Conservation (phyloP, 2,888 invertebrate species). For the Polydrusus cervinus region DNA sequence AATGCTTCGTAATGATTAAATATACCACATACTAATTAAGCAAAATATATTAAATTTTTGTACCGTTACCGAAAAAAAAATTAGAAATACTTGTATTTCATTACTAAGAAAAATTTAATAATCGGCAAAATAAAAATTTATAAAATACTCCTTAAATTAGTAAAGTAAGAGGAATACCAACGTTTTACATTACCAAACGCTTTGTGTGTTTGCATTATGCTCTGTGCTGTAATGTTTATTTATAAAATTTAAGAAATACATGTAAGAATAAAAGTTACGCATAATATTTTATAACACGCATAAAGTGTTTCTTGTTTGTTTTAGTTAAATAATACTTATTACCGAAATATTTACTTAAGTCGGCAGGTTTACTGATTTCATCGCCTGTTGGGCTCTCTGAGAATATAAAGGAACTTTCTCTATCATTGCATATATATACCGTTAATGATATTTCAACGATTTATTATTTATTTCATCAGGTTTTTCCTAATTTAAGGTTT, state of each 20-base stretch:
- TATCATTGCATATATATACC: background rate
- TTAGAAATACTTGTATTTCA: too few relatives aligned
- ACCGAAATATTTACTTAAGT: background rate
- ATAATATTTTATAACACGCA: background rate
- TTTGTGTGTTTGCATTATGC: background rate
- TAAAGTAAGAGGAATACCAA: too few relatives aligned
- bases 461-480: too few relatives aligned
- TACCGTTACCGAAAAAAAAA: too few relatives aligned
- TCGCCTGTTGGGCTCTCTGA: slow-evolving; percentile 21
- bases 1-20: too few relatives aligned
- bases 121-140: too few relatives aligned
- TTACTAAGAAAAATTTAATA: too few relatives aligned
- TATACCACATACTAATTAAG: too few relatives aligned
- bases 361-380: slow-evolving; percentile 18
- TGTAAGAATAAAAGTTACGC: background rate
- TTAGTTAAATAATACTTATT: background rate
- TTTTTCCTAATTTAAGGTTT: too few relatives aligned
- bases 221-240: background rate
- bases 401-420: background rate
- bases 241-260: background rate
- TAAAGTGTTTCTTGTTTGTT: background rate
- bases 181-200: background rate
- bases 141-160: too few relatives aligned
- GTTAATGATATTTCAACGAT: too few relatives aligned
- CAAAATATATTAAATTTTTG: too few relatives aligned